phyloP scores from a whole-genome alignment of 2,888 invertebrate genomes.

The Reticulitermes lucifugus region DNA sequence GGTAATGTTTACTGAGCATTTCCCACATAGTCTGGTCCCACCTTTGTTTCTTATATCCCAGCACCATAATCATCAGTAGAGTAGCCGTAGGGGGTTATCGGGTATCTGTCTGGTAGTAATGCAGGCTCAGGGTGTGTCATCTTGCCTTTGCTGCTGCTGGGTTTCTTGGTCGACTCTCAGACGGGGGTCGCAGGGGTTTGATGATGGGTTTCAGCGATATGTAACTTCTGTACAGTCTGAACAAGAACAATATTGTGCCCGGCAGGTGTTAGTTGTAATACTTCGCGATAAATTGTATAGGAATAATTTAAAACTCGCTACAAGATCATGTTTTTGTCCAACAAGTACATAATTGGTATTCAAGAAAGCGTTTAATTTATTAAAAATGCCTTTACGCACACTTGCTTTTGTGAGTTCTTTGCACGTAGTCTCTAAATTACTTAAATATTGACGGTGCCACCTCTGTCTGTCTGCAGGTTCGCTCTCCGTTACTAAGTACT shows the following conservation, averaged over 20 bases:
- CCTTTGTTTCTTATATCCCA: slow-evolving; percentile 19
- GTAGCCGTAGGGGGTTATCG: slow-evolving; percentile 39
- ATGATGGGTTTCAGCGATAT: slow-evolving; percentile 29
- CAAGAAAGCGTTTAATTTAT: too few relatives aligned
- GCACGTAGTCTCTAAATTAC: too few relatives aligned
- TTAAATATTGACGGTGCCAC: too few relatives aligned
- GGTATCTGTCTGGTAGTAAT: slow-evolving; percentile 31
- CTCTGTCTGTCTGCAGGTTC: too few relatives aligned
- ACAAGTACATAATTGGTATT: too few relatives aligned
- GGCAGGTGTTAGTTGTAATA: too few relatives aligned
- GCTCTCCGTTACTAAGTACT: too few relatives aligned
- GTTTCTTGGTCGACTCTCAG: slow-evolving; percentile 30
- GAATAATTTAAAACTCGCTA: too few relatives aligned
- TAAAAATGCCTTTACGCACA: too few relatives aligned
- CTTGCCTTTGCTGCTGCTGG: slow-evolving; percentile 18
- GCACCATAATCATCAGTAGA: slow-evolving; percentile 17
- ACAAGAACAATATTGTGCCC: not conserved
- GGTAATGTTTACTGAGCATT: slow-evolving; percentile 9
- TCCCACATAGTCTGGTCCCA: slow-evolving; percentile 18
- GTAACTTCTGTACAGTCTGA: slow-evolving; percentile 9
- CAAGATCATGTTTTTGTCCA: too few relatives aligned
- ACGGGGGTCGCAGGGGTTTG: slow-evolving; percentile 28
- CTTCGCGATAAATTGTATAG: too few relatives aligned
- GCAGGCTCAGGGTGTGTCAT: slow-evolving; percentile 35
- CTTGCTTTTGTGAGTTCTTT: too few relatives aligned